phyloP scores from a whole-genome alignment of 2,113 vertebrate genomes.

The Lagopus leucura region DNA sequence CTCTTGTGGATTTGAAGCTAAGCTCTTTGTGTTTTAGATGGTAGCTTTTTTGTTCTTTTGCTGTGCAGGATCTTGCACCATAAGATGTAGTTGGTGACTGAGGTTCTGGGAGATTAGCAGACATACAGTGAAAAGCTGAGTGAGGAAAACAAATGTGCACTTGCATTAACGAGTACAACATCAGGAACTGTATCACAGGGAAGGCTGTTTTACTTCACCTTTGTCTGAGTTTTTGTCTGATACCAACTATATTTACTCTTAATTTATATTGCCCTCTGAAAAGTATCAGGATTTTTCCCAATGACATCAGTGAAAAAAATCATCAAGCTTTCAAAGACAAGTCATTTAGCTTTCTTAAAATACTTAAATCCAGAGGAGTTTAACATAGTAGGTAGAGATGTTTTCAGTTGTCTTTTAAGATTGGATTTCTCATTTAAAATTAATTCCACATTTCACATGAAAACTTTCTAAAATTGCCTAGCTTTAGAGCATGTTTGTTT shows the following conservation, averaged over 20 bases:
- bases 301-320: background rate
- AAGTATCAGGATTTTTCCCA: background rate
- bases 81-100: fast-evolving
- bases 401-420: conserved; percentile 49
- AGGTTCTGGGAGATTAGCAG: background rate
- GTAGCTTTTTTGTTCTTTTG: background rate
- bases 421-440: conserved; percentile 36
- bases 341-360: conserved; percentile 13
- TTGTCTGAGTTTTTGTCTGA: background rate
- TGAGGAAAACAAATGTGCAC: fast-evolving
- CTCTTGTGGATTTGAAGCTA: background rate
- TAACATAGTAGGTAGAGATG: background rate
- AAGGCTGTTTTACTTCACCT: background rate
- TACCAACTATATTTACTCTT: background rate
- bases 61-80: background rate
- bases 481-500: background rate
- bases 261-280: background rate
- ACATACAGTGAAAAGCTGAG: background rate
- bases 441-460: conserved; percentile 31
- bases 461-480: background rate
- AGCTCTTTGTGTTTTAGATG: background rate
- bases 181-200: background rate
- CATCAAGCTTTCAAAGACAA: background rate
- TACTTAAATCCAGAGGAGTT: conserved; percentile 14
- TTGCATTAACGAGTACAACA: background rate